These are phyloP conservation scores for Acleris sparsana DNA, from an alignment of 2,888 invertebrate genomes.

Conservation along the genomic window DNA sequence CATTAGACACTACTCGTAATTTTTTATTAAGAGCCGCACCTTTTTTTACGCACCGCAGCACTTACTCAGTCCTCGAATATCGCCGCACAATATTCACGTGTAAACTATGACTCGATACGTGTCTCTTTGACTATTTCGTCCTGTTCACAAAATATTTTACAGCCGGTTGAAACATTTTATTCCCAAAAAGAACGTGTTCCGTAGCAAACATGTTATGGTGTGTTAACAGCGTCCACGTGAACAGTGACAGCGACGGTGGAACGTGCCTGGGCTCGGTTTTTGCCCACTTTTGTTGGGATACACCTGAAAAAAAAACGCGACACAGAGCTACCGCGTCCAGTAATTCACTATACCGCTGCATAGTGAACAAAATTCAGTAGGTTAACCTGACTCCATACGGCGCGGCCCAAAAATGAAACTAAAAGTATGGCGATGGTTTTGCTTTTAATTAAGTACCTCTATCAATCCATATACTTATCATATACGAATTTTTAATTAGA, in stretches of 20 bases:
- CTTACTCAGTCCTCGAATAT: too few species aligned
- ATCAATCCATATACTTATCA: too few species aligned
- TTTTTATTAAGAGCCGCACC: too few species aligned
- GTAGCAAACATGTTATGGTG: constrained; percentile 58
- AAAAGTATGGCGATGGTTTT: too few species aligned
- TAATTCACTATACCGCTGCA: constrained; percentile 58
- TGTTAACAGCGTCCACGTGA: constrained; percentile 65
- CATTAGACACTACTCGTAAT: too few species aligned
- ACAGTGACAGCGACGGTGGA: constrained; percentile 62
- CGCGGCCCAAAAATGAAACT: too few species aligned
- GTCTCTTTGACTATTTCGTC: constrained; percentile 9
- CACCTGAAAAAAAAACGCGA: constrained; percentile 66
- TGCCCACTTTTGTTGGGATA: constrained; percentile 63
- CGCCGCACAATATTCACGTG: not conserved
- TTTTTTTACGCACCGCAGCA: too few species aligned
- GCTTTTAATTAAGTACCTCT: too few species aligned
- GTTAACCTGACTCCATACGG: not conserved
- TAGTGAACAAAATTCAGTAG: constrained; percentile 8
- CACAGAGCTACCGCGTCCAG: constrained; percentile 47
- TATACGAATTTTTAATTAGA: too few species aligned
- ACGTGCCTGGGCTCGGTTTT: constrained; percentile 64
- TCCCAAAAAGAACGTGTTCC: constrained; percentile 39
- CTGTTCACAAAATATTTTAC: constrained; percentile 29
- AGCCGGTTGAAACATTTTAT: constrained; percentile 25
- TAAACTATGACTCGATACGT: constrained; percentile 10